Evolutionary conservation across 92 coral and sea anemone species (phyloP).

Genomic region (Parazoanthus swiftii): DNA sequence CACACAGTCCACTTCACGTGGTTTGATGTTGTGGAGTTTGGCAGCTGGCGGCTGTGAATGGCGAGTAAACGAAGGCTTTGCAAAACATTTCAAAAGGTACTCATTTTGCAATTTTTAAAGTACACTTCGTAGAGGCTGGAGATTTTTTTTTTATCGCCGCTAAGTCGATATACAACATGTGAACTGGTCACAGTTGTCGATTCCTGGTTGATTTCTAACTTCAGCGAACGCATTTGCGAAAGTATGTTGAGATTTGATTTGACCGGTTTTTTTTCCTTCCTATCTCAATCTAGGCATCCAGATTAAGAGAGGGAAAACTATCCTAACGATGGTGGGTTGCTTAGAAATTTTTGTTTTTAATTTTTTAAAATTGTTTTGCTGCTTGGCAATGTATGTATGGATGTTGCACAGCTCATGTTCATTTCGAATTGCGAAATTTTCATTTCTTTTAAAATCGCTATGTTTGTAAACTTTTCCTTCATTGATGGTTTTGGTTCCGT

Average conservation of each 20-base stretch:
- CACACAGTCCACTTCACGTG: conserved; percentile 12
- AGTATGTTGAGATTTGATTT: not conserved
- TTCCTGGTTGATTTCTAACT: too few relatives aligned
- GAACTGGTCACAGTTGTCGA: not conserved
- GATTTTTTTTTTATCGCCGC: not conserved
- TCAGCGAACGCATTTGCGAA: too few relatives aligned
- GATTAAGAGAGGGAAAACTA: not conserved
- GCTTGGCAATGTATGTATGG: not conserved
- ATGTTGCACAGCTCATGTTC: not conserved
- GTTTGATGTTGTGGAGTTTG: not conserved
- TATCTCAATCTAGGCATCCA: not conserved
- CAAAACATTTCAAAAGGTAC: not conserved
- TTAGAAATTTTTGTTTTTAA: not conserved
- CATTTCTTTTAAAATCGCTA: not conserved
- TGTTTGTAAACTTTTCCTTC: not conserved
- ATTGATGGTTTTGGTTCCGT: not conserved
- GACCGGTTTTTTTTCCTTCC: not conserved
- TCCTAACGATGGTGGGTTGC: conserved; percentile 9
- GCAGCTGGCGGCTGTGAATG: not conserved
- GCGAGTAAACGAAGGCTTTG: not conserved
- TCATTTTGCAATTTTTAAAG: not conserved
- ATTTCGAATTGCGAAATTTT: not conserved
- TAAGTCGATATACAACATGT: not conserved
- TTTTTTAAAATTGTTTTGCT: not conserved
- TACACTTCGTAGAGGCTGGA: too few relatives aligned